Evolutionary conservation across 2,888 invertebrate genomes (phyloP).

Genomic region (Mythimna impura): DNA sequence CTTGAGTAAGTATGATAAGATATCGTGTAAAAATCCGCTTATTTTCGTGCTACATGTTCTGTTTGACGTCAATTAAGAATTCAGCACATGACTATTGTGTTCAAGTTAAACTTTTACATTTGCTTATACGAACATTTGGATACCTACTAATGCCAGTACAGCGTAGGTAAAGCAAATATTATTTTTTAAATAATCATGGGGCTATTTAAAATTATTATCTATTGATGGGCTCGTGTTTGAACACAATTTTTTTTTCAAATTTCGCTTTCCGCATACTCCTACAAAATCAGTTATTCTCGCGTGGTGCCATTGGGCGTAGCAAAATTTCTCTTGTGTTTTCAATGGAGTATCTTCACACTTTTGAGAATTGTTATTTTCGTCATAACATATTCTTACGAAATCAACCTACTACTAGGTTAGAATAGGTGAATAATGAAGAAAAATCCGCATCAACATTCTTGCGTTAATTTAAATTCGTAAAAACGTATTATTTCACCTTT

Average conservation of each 20-base stretch:
- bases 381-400: neutral
- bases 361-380: neutral
- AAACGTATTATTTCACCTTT: constrained; percentile 59
- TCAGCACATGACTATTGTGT: constrained; percentile 33
- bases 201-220: neutral
- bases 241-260: neutral
- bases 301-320: neutral
- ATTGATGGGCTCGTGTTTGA: neutral
- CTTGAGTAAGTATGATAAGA: constrained; percentile 38
- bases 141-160: neutral
- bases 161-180: neutral
- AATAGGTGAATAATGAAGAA: neutral
- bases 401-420: neutral
- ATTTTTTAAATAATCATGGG: neutral
- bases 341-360: neutral
- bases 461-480: constrained; percentile 49
- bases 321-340: neutral
- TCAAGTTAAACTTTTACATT: constrained; percentile 28
- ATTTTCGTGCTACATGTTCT: constrained; percentile 26
- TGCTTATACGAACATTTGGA: constrained; percentile 14
- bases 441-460: constrained; percentile 43
- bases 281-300: neutral
- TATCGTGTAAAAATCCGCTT: constrained; percentile 36
- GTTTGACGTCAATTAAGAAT: constrained; percentile 46
- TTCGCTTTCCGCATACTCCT: neutral